phyloP scores from a whole-genome alignment of 2,797 vertebrate genomes.

The Lindbergichthys nudifrons region DNA sequence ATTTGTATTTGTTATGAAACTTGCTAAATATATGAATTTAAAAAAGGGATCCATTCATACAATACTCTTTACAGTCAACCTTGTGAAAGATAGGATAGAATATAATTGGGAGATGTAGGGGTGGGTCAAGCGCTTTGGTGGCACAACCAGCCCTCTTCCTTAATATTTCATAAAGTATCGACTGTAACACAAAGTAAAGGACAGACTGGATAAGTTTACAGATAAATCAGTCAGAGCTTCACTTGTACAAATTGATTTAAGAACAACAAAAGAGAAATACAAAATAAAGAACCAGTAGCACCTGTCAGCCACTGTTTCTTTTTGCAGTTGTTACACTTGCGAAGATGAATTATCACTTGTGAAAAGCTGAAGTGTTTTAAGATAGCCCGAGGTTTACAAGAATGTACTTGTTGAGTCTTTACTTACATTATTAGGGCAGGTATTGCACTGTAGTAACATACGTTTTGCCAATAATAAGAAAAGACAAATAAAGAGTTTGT shows the following conservation, averaged over 20 bases:
- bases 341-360: too few relatives aligned
- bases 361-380: background rate
- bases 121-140: too few relatives aligned
- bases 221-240: conserved; percentile 2
- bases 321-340: background rate
- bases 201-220: background rate
- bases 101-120: background rate
- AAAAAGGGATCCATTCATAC: background rate
- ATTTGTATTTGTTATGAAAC: background rate
- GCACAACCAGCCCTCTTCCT: too few relatives aligned
- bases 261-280: background rate
- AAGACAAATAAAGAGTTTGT: background rate
- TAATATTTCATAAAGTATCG: too few relatives aligned
- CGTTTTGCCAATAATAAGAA: background rate
- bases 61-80: background rate
- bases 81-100: background rate
- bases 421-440: conserved; percentile 1
- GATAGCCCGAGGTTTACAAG: background rate
- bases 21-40: background rate
- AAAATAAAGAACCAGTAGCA: background rate
- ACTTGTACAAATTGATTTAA: background rate
- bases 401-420: background rate
- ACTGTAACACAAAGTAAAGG: background rate
- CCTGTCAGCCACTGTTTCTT: background rate
- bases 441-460: background rate